phyloP scores from a whole-genome alignment of 2,797 vertebrate genomes.

The Decapterus maruadsi region DNA sequence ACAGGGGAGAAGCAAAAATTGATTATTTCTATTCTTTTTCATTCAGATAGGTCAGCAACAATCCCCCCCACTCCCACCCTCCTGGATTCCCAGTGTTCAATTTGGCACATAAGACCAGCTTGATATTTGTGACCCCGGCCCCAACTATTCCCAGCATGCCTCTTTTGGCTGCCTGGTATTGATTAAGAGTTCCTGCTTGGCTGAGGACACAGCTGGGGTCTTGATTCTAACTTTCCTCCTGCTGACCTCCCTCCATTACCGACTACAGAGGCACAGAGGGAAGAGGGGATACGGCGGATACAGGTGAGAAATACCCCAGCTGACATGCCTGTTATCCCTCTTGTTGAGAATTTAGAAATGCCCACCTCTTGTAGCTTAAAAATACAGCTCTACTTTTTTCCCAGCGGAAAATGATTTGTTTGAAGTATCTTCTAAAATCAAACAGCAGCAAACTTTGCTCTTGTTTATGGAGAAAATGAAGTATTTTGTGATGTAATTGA shows the following conservation, averaged over 20 bases:
- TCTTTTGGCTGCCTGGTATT: slow-evolving; percentile 61
- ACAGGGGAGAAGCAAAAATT: slow-evolving; percentile 13
- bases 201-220: slow-evolving; percentile 69
- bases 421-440: background rate
- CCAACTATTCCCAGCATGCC: slow-evolving; percentile 36
- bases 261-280: background rate
- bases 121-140: slow-evolving; percentile 66
- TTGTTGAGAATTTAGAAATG: background rate
- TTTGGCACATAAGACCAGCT: slow-evolving; percentile 53
- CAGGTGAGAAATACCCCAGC: slow-evolving; percentile 2
- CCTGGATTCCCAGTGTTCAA: slow-evolving; percentile 55
- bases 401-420: background rate
- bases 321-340: slow-evolving; percentile 1
- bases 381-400: background rate
- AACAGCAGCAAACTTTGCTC: background rate
- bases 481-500: background rate
- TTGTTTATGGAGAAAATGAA: background rate
- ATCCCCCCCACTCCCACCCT: slow-evolving; percentile 28
- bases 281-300: slow-evolving; percentile 4
- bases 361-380: background rate
- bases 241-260: slow-evolving; percentile 53
- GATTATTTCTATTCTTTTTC: slow-evolving; percentile 38
- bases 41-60: slow-evolving; percentile 36
- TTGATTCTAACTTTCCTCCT: slow-evolving; percentile 56
- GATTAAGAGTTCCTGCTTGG: slow-evolving; percentile 66